Conservation (phyloP, 2,888 invertebrate species). For the Cyclophora albipunctata region DNA sequence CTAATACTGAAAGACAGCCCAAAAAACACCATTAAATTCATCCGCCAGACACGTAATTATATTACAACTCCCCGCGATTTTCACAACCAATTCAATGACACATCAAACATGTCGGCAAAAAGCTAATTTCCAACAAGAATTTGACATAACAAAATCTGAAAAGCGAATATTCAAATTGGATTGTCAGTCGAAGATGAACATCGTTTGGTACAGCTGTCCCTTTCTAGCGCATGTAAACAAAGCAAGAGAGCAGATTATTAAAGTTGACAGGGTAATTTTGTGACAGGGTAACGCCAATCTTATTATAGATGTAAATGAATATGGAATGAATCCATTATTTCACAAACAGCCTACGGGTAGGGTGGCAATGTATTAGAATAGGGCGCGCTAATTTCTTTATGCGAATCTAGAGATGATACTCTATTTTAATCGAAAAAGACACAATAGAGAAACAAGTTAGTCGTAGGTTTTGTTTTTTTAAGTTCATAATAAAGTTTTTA, state of each 20-base stretch:
- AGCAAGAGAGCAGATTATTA: constrained; percentile 30
- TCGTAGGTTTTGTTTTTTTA: no score
- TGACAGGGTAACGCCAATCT: constrained; percentile 61
- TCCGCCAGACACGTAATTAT: constrained; percentile 22
- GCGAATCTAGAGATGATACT: constrained; percentile 34
- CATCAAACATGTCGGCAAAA: constrained; percentile 9
- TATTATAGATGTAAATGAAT: constrained; percentile 73
- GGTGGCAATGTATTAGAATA: constrained; percentile 44
- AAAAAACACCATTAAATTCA: constrained; percentile 6
- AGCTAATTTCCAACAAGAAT: constrained; percentile 43
- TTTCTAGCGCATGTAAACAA: constrained; percentile 14
- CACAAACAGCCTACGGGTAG: constrained; percentile 57
- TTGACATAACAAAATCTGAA: constrained; percentile 61
- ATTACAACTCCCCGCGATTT: constrained; percentile 12
- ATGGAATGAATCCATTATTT: constrained; percentile 74
- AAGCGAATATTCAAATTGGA: constrained; percentile 62
- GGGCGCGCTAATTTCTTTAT: constrained; percentile 28
- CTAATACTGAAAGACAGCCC: no score
- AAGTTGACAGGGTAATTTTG: constrained; percentile 67
- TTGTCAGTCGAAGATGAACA: constrained; percentile 37
- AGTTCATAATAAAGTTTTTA: no score
- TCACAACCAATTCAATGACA: constrained; percentile 7
- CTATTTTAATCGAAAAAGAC: not conserved
- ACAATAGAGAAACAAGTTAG: no score
- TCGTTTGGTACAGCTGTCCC: constrained; percentile 30